phyloP scores from a whole-genome alignment of 2,797 vertebrate genomes.

The Antennarius maculatus region DNA sequence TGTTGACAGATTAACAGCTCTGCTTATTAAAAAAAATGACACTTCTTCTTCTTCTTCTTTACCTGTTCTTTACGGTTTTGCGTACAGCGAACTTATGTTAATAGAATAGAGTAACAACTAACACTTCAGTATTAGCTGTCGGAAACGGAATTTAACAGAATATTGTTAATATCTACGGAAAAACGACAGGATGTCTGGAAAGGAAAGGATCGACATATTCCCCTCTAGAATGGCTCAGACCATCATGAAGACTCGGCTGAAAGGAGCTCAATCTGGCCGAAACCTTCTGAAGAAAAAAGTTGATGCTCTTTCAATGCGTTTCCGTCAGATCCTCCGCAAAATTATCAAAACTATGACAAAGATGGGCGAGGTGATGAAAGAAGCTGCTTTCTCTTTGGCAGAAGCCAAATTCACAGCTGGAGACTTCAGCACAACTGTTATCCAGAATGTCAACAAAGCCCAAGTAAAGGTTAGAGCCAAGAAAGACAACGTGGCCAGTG shows the following conservation, averaged over 20 bases:
- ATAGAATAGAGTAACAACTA: not conserved
- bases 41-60: too few relatives aligned
- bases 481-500: conserved; percentile 98
- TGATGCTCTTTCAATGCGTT: conserved; percentile 95
- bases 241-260: conserved; percentile 98
- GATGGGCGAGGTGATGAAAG: conserved; percentile 99
- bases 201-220: conserved; percentile 96
- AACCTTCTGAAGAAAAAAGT: conserved; percentile 98
- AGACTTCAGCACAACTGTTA: conserved; percentile 98
- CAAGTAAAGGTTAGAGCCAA: conserved; percentile 98
- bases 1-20: too few relatives aligned
- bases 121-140: not conserved
- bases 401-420: conserved; percentile 98
- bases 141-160: conserved; percentile 7
- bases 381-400: conserved; percentile 98
- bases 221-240: conserved; percentile 99
- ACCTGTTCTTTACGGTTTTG: too few relatives aligned
- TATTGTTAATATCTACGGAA: conserved; percentile 34
- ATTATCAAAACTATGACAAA: conserved; percentile 99
- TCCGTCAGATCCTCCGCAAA: conserved; percentile 97
- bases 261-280: conserved; percentile 97
- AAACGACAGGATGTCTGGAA: conserved; percentile 90
- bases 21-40: too few relatives aligned
- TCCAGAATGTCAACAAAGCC: conserved; percentile 99
- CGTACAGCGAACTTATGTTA: fast-evolving